Base-by-base conservation (phyloP, 92 coral and sea anemone species). In the Metridium senile region DNA sequence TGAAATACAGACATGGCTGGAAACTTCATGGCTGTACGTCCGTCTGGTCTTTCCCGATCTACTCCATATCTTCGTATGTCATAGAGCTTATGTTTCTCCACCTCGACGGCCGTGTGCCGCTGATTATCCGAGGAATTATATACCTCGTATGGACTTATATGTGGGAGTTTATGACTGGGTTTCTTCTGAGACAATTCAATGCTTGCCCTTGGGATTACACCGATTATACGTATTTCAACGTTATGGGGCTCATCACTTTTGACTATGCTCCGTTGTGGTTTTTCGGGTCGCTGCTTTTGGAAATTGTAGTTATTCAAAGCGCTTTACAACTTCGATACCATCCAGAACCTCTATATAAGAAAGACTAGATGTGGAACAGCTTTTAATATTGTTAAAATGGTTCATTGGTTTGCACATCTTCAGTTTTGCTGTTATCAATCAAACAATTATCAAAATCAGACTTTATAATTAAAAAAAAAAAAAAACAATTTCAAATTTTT, bases 181-280 rank as follows among this genome's bases (percentile, higher is more conserved):
- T 86, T 4, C 16, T 92, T 30, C 62, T 95, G 31, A 94, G 99
- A 1, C 93, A 95, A 58, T 91, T 95, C 67, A 90, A 88, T 58
- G 99, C 99, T 0, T 95, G 99, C 67, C 99, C 99, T 0, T 95
- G 99, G 99, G 92, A 95, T 78, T 95, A 95, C 83, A 88, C 81
- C 1, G 99, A 74, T 2, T 95, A 95, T 29, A 95, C 99, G 0
- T 78, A 87, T 57, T 89, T 74, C 78, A 84, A 95, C 65, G 46
- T 95, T 20, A 86, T 92, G 93, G 99, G 99, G 0, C 81, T 95
- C 11, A 95, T 95, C 11, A 95, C 99, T 2, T 82, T 95, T 31
- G 99, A 95, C 76, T 95, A 95, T 56, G 99, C 99, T 0, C 99
- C 99, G 26, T 67, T 92, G 30, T 95, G 99, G 99, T 92, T 79